phyloP scores from a whole-genome alignment of 2,113 vertebrate genomes.

The Plecotus auritus region DNA sequence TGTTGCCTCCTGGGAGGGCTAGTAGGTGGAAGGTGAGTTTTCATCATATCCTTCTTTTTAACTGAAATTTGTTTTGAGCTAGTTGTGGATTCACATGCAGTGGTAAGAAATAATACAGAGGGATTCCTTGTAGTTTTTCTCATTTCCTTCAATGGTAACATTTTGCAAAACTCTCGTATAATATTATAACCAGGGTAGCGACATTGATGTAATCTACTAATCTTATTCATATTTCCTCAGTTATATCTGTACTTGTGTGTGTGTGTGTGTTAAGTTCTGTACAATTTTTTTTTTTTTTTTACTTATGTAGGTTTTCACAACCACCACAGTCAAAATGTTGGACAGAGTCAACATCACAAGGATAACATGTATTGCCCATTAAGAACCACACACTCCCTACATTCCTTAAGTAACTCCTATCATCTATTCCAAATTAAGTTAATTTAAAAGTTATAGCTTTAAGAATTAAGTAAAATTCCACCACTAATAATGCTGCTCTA shows the following conservation, averaged over 20 bases:
- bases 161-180: background rate
- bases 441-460: background rate
- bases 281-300: background rate
- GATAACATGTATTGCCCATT: background rate
- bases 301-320: background rate
- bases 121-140: background rate
- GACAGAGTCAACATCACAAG: background rate
- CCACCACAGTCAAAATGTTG: background rate
- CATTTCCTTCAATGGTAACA: background rate
- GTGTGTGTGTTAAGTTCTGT: background rate
- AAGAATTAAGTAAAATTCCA: background rate
- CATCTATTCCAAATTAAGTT: background rate
- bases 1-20: background rate
- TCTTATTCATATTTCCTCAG: background rate
- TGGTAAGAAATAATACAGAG: background rate
- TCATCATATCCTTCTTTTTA: background rate
- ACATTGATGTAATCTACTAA: background rate
- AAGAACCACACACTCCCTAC: background rate
- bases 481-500: background rate
- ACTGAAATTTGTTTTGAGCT: background rate
- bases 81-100: background rate
- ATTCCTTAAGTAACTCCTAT: background rate
- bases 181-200: background rate
- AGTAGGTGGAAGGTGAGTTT: background rate
- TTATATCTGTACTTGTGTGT: background rate